Evolutionary conservation across 2,113 vertebrate species (phyloP), one percentile per base, ranked within the genome.

Genomic region (Haemorhous mexicanus): DNA sequence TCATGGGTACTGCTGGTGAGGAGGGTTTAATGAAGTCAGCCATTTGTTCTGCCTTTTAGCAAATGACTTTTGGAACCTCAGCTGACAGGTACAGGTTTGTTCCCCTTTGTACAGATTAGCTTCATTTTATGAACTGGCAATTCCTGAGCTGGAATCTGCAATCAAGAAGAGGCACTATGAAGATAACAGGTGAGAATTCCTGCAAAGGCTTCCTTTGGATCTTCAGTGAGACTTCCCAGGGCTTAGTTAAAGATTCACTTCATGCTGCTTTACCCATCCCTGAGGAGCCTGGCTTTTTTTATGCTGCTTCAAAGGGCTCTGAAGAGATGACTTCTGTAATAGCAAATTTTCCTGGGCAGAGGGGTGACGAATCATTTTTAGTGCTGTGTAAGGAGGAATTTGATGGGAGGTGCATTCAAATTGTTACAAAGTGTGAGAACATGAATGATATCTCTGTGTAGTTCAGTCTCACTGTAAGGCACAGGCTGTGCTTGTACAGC

Each of bases 131-230:
- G 99, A 99, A 93, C 74, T 96, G 43, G 97, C 97, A 16, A 92
- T 99, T 95, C 98, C 99, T n/a, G 99, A 99, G 49, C 95, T 99
- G 47, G 99, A 99, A 96, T 98, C 98, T 89, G 98, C 99, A 21
- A 94, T 99, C 79, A 99, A 96, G 94, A 99, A 98, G 97, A 98
- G 99, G 88, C 98, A 93, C 78, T 99, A 98, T 83, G 98, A 99
- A 53, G 98, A 99, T 55, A 98, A 97, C 95, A 97, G 98, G 99
- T 99, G 89, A 96, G 89, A 63, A 58, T 33, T 26, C 17, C 73
- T 59, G 66, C 78, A 46, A n/a, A 74, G 85, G 8, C 28, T 94
- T 67, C 39, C 56, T 18, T 83, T 62, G 68, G 28, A 46, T 78
- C 49, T 43, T 73, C 76, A 74, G 6, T 55, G 26, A 46, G 14